These are phyloP conservation scores for Nothocercus nigrocapillus DNA, from an alignment of 2,113 vertebrate genomes.

Conservation along the genomic window DNA sequence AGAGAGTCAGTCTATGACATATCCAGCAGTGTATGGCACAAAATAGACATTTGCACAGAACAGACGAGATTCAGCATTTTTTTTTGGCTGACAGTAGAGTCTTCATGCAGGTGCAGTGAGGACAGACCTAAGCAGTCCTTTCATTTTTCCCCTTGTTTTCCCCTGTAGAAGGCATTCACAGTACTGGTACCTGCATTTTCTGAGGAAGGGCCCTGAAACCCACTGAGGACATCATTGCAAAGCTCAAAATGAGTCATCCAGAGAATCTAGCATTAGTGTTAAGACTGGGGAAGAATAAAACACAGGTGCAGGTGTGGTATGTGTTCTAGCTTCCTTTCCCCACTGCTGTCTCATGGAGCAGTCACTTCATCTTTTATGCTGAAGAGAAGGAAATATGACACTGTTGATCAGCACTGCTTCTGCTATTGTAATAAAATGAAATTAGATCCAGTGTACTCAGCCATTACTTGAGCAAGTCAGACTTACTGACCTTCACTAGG, in stretches of 20 bases:
- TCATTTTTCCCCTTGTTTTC: background rate
- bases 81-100: background rate
- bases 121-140: background rate
- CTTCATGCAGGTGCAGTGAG: background rate
- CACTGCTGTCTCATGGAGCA: background rate
- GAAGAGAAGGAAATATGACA: constrained; percentile 56
- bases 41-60: background rate
- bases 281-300: background rate
- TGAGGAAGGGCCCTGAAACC: background rate
- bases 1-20: background rate
- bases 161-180: background rate
- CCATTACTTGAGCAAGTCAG: constrained; percentile 46
- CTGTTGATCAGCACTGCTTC: constrained; percentile 53
- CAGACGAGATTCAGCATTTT: background rate
- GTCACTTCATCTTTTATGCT: constrained; percentile 19
- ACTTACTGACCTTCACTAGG: constrained; percentile 66
- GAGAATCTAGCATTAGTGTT: background rate
- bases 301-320: background rate
- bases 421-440: constrained; percentile 70
- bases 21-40: background rate
- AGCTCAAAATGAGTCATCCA: background rate
- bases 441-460: constrained; percentile 58
- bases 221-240: background rate
- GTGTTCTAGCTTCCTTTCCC: background rate
- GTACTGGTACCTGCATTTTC: background rate